Percentiles rank a stretch among this genome's conserved stretches.
These are phyloP conservation scores for Callorhinus ursinus DNA, from an alignment of 2,113 vertebrate genomes.

Conservation along the genomic window DNA sequence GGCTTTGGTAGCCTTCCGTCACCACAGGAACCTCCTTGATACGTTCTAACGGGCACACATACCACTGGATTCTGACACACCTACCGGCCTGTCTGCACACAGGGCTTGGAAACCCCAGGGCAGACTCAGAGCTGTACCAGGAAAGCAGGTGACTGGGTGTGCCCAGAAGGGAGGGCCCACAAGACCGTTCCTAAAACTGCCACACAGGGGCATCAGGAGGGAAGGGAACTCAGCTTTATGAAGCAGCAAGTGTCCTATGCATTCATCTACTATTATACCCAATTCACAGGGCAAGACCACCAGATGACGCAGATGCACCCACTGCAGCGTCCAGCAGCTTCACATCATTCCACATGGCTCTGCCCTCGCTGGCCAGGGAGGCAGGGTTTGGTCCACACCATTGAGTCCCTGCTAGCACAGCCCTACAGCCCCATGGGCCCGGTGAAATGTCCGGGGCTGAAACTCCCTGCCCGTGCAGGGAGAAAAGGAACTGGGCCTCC, in stretches of 20 bases:
- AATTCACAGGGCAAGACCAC: not conserved
- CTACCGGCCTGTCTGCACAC: not conserved
- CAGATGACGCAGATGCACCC: not conserved
- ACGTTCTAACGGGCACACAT: no score
- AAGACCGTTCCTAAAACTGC: not conserved
- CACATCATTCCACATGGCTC: not conserved
- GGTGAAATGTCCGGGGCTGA: not conserved
- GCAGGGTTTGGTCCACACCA: fast-evolving
- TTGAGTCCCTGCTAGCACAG: not conserved
- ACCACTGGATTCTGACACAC: not conserved
- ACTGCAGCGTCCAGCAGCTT: not conserved
- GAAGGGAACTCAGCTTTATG: not conserved
- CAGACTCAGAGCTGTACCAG: not conserved
- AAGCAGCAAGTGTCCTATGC: not conserved
- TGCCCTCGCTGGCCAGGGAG: not conserved
- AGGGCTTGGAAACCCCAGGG: not conserved
- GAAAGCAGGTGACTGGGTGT: not conserved
- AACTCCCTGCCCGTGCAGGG: not conserved
- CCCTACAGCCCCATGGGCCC: not conserved
- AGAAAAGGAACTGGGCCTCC: not conserved
- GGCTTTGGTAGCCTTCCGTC: not conserved
- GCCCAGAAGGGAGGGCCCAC: not conserved
- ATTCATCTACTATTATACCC: not conserved
- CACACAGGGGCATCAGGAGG: not conserved
- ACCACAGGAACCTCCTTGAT: not conserved